Conservation (phyloP, 2,113 vertebrate species). For the Gasterosteus aculeatus region DNA sequence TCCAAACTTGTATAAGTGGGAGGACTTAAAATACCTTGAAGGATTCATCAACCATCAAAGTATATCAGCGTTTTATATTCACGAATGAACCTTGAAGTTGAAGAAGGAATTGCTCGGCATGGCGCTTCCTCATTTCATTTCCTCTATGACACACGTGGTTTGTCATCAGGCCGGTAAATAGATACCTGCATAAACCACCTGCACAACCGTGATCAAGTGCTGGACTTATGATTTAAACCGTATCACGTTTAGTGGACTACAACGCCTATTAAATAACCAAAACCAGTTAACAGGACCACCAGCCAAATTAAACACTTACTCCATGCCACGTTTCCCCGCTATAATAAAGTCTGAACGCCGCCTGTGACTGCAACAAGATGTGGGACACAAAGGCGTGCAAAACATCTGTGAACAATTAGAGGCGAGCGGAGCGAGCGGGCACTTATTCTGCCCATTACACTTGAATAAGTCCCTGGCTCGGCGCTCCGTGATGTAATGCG, state of each 20-base stretch:
- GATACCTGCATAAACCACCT: not conserved
- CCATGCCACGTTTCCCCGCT: constrained; percentile 49
- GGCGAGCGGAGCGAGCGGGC: constrained; percentile 58
- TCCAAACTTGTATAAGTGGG: not conserved
- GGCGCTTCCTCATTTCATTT: constrained; percentile 12
- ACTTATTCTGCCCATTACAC: constrained; percentile 78
- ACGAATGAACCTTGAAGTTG: not conserved
- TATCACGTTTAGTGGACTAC: not conserved
- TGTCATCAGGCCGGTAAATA: not conserved
- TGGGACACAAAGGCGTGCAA: constrained; percentile 71
- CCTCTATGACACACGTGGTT: not conserved
- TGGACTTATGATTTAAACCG: not conserved
- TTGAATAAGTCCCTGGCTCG: constrained; percentile 72
- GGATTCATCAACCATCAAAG: not conserved
- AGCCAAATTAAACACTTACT: constrained; percentile 60
- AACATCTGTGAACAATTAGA: constrained; percentile 80
- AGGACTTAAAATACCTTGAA: not conserved
- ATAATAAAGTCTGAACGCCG: constrained; percentile 46
- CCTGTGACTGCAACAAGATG: constrained; percentile 50
- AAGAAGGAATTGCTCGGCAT: not conserved
- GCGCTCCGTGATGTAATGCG: constrained; percentile 71
- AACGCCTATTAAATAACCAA: constrained; percentile 36
- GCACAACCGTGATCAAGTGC: not conserved
- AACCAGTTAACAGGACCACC: constrained; percentile 38
- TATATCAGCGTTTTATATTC: not conserved